phyloP scores from a whole-genome alignment of 2,113 vertebrate species.

The Mohoua ochrocephala region DNA sequence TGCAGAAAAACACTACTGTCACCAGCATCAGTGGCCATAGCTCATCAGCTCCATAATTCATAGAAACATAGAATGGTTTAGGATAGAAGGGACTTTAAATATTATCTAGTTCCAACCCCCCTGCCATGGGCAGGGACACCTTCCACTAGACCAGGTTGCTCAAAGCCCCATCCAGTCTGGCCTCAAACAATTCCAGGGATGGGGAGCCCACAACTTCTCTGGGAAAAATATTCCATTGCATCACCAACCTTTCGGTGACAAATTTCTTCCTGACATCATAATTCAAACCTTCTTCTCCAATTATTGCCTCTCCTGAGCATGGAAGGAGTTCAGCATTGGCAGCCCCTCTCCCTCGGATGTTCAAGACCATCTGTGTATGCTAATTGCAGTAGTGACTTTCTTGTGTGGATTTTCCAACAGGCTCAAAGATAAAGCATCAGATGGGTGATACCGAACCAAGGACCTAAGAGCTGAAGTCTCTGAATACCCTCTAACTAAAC shows the following conservation, averaged over 20 bases:
- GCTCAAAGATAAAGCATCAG: not conserved
- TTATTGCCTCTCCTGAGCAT: not conserved
- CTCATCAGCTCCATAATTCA: not conserved
- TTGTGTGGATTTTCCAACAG: not conserved
- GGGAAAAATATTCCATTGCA: not conserved
- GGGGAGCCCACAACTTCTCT: not conserved
- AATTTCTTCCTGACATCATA: not conserved
- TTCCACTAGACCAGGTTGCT: not conserved
- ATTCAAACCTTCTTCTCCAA: not conserved
- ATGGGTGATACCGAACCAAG: not conserved
- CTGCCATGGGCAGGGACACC: not conserved
- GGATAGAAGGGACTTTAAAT: not conserved
- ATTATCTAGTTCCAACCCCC: not conserved
- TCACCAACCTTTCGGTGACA: accelerated
- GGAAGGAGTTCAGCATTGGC: not conserved
- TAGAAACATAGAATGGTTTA: not conserved
- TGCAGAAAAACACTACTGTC: not conserved
- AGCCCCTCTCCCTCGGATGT: not conserved
- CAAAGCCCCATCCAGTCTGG: not conserved
- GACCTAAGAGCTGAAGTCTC: not conserved
- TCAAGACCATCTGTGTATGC: not conserved
- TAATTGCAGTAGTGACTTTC: not conserved
- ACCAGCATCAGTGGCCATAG: not conserved
- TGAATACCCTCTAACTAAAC: not conserved
- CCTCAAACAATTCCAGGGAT: not conserved